Evolutionary conservation across 2,113 vertebrate species (phyloP).

Genomic region (Silurus meridionalis): DNA sequence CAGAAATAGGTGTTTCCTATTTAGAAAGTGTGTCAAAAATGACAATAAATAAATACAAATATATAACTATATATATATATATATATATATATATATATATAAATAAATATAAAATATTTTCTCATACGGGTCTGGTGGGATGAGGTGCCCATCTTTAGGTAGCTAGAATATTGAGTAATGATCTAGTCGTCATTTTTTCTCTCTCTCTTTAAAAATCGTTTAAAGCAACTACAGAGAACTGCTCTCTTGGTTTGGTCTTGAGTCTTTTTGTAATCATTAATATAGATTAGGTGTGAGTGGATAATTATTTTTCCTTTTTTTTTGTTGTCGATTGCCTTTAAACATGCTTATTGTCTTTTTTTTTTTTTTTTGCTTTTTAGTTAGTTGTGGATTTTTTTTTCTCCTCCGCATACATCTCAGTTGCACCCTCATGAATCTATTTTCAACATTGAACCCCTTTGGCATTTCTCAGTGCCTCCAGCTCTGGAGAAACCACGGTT

Average conservation of each 20-base stretch:
- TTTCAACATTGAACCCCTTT: not conserved
- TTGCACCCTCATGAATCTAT: not conserved
- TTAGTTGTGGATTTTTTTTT: conserved; percentile 8
- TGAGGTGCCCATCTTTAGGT: conserved; percentile 66
- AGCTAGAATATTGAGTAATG: conserved; percentile 61
- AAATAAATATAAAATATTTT: too few relatives aligned
- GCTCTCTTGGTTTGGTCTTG: not conserved
- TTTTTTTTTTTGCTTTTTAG: conserved; percentile 50
- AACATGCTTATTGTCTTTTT: conserved; percentile 17
- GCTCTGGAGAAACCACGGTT: not conserved
- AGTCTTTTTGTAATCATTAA: conserved; percentile 1
- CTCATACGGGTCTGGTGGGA: conserved; percentile 78
- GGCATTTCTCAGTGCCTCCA: not conserved
- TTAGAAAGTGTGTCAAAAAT: conserved; percentile 28
- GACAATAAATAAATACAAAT: conserved; percentile 25
- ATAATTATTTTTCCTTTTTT: not conserved
- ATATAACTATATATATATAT: conserved; percentile 58
- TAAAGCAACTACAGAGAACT: conserved; percentile 29
- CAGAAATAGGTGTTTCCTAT: conserved; percentile 17
- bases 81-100: conserved; percentile 58
- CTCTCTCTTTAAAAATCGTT: conserved; percentile 6
- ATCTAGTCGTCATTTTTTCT: not conserved
- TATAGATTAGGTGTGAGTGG: conserved; percentile 10
- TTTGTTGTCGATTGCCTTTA: conserved; percentile 46
- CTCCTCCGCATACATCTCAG: not conserved